Evolutionary conservation across 2,113 vertebrate species (phyloP).

Genomic region (Thermophis baileyi): DNA sequence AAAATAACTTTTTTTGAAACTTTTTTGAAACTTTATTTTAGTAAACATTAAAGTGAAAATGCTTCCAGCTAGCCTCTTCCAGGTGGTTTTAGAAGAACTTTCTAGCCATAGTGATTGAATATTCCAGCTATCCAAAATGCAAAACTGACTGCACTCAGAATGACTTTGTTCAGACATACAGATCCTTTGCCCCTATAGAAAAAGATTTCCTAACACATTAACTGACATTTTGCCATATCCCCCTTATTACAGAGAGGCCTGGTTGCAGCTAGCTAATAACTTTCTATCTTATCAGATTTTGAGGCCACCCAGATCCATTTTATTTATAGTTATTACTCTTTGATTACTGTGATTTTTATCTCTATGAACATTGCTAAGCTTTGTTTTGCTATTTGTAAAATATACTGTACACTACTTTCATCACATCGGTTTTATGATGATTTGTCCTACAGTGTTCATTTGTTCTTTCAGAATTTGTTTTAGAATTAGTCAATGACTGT

Average conservation of each 20-base stretch:
- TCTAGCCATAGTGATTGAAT: not conserved
- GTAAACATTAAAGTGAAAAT: not conserved
- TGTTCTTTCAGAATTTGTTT: not conserved
- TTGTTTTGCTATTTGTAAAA: not conserved
- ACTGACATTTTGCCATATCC: not conserved
- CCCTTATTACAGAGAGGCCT: not conserved
- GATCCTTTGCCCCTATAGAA: not conserved
- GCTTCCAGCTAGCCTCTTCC: not conserved
- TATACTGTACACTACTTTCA: not conserved
- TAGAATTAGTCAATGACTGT: not conserved
- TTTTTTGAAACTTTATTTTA: not conserved
- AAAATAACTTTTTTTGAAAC: not conserved
- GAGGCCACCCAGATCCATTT: not conserved
- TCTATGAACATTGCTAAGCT: not conserved
- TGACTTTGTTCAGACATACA: conserved; percentile 1
- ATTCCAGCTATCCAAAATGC: not conserved
- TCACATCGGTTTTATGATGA: not conserved
- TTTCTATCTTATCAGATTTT: not conserved
- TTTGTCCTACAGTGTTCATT: not conserved
- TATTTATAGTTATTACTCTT: not conserved
- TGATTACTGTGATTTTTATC: not conserved
- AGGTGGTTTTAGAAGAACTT: not conserved
- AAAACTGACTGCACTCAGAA: not conserved
- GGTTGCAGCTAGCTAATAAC: not conserved
- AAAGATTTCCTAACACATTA: not conserved